Evolutionary conservation across 2,797 vertebrate species (phyloP).

Genomic region (Pelochelys cantorii): DNA sequence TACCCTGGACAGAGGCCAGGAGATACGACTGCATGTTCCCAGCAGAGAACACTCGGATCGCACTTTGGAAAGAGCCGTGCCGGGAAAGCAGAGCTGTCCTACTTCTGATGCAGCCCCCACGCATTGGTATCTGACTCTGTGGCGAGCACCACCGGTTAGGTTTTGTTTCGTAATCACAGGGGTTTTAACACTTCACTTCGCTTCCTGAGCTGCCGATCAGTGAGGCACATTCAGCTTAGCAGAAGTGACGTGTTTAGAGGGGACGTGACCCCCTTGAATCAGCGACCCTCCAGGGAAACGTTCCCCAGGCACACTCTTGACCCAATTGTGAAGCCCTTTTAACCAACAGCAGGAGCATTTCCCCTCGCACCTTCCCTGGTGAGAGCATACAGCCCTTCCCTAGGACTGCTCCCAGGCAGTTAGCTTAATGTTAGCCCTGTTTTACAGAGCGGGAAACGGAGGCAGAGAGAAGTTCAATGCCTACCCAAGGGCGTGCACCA

Average conservation of each 20-base stretch:
- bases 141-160: background rate
- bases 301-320: background rate
- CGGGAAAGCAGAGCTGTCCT: background rate
- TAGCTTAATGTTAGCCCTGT: background rate
- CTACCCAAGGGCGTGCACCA: background rate
- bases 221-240: background rate
- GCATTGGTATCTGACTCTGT: background rate
- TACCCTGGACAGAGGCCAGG: background rate
- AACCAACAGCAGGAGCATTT: background rate
- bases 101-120: background rate
- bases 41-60: background rate
- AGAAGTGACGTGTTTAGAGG: background rate
- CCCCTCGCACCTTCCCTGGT: background rate
- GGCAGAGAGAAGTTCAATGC: background rate
- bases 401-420: background rate
- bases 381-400: background rate
- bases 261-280: rapidly evolving
- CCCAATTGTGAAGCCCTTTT: background rate
- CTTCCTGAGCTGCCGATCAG: background rate
- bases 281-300: rapidly evolving
- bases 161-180: rapidly evolving
- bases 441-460: background rate
- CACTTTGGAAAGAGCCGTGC: background rate
- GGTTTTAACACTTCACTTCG: background rate
- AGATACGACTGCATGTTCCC: background rate